Percentiles rank a stretch among this genome's conserved stretches.
These are phyloP conservation scores for Campodea augens DNA, from an alignment of 1,140 invertebrate species.

Conservation along the genomic window DNA sequence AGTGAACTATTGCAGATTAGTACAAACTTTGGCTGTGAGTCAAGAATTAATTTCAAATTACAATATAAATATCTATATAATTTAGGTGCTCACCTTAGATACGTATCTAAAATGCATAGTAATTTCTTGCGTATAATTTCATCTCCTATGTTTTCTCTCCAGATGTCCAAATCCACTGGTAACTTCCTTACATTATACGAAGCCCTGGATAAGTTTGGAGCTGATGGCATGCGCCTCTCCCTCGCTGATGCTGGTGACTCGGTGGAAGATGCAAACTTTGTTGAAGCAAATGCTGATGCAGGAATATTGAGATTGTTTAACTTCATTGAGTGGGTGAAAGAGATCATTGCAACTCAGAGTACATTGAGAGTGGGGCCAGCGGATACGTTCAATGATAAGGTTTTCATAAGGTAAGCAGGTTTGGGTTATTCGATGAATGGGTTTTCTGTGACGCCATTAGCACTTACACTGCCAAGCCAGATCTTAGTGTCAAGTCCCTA, in stretches of 20 bases:
- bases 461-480: too few species aligned
- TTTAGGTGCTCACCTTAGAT: too few species aligned
- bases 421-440: background rate
- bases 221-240: slow-evolving; percentile 86
- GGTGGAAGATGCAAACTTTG: slow-evolving; percentile 97
- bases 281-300: slow-evolving; percentile 81
- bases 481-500: too few species aligned
- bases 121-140: too few species aligned
- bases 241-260: slow-evolving; percentile 94
- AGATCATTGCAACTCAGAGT: slow-evolving; percentile 46
- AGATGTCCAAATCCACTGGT: slow-evolving; percentile 98
- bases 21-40: too few species aligned
- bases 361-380: slow-evolving; percentile 35
- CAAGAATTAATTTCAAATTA: too few species aligned
- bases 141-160: too few species aligned
- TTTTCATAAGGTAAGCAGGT: slow-evolving; percentile 47
- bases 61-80: too few species aligned
- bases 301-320: slow-evolving; percentile 86
- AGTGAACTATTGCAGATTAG: too few species aligned
- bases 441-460: slow-evolving; percentile 4
- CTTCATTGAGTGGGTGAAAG: slow-evolving; percentile 92
- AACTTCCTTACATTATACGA: slow-evolving; percentile 90
- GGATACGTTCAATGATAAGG: slow-evolving; percentile 70
- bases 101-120: too few species aligned
- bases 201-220: slow-evolving; percentile 82